Base-by-base conservation (phyloP, 2,113 vertebrate species). In the Glareola pratincola region DNA sequence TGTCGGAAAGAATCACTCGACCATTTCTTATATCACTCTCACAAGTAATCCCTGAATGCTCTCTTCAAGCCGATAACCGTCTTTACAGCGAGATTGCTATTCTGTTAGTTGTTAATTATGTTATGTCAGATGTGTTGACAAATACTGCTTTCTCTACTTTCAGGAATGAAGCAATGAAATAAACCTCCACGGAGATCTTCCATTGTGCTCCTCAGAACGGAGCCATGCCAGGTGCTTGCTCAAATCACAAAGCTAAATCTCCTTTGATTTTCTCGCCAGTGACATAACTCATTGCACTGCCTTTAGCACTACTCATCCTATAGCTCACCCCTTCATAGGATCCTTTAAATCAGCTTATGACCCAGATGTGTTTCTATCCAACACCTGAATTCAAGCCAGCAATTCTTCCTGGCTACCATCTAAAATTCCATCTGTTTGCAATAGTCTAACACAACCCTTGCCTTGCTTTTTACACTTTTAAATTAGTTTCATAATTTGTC, bases 381-480 rank as follows among this genome's bases (percentile, higher is more conserved):
- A 50, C 51, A 84, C 74, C 77, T 94, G 66, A 96, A 91, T 64
- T 83, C 74, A 75, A 85, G 85, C 92, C 94, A 96, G 62, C 0
- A 0, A 14, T 37, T 91, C 77, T 53, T 95, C 67, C 88, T 68
- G 69, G 77, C 91, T 91, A 48, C 69, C 78, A 85, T 79, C 66
- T 82, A 54, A 85, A 95, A 76, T n/a, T 32, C 57, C 92, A 94
- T 91, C 93, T 93, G 90, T 85, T 94, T 93, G 69, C 93, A 97
- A 96, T 53, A 88, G 53, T 21, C 53, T 37, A 76, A 64, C 37
- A 76, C 62, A 93, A 90, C 69, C 77, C 66, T 73, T 93, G 92
- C 74, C 94, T 95, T 90, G 69, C 34, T 97, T 97, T 88, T 91
- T 48, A 85, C 23, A 23, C 80, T 60, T 77, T 37, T 51, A 66